phyloP scores from a whole-genome alignment of 2,888 invertebrate species.

The Malthinus seriepunctatus region DNA sequence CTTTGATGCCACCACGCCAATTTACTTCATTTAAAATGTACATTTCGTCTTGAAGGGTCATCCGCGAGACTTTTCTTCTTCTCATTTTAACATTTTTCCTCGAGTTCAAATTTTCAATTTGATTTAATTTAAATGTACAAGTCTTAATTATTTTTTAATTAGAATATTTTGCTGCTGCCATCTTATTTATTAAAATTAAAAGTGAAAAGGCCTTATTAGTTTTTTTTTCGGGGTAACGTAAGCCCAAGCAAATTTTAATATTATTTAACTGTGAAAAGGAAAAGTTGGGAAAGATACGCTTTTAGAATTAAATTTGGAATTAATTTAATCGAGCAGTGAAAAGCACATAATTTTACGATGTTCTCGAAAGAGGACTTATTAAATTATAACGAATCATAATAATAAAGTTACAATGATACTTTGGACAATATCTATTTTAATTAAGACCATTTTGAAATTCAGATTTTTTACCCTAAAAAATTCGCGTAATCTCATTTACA shows the following conservation, averaged over 20 bases:
- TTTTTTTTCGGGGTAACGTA: constrained; percentile 11
- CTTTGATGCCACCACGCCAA: constrained; percentile 26
- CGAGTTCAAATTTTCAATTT: too few relatives aligned
- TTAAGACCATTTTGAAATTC: constrained; percentile 18
- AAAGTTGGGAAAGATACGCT: constrained; percentile 18
- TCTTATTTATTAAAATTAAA: neutral
- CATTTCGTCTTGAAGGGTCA: constrained; percentile 15
- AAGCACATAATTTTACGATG: constrained; percentile 30
- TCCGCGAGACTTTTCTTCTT: neutral
- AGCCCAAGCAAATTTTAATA: constrained; percentile 15
- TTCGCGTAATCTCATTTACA: too few relatives aligned
- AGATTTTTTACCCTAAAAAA: too few relatives aligned
- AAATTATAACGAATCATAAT: constrained; percentile 29
- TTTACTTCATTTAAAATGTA: constrained; percentile 18
- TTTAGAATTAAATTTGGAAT: constrained; percentile 30
- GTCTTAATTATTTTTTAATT: too few relatives aligned
- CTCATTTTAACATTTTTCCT: too few relatives aligned
- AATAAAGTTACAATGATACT: constrained; percentile 25
- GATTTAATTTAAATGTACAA: too few relatives aligned
- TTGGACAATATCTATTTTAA: constrained; percentile 28
- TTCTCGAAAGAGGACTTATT: constrained; percentile 27
- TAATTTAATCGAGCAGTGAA: constrained; percentile 32
- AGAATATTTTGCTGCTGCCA: too few relatives aligned
- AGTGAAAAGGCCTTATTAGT: constrained; percentile 4
- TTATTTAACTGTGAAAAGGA: constrained; percentile 12